These are phyloP conservation scores for Grammomys dolichurus DNA, from an alignment of 2,113 vertebrate species.

Conservation along the genomic window DNA sequence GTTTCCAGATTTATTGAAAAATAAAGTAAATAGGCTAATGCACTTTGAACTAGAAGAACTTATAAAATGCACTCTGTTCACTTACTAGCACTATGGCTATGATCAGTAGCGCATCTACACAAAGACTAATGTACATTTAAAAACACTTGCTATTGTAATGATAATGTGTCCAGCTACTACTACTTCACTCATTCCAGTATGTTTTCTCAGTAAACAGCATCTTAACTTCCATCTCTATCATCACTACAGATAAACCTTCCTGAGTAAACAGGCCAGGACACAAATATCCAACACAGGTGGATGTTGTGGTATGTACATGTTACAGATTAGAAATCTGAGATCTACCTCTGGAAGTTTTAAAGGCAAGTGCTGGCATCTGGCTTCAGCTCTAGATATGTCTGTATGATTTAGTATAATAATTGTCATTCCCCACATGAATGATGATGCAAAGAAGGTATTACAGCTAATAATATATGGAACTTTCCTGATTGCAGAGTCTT, in stretches of 20 bases:
- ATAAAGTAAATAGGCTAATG: not conserved
- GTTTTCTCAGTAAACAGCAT: not conserved
- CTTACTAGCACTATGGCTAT: not conserved
- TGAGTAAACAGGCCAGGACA: not conserved
- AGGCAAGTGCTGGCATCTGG: not conserved
- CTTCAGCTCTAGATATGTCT: not conserved
- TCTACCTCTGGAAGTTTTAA: not conserved
- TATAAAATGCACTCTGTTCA: not conserved
- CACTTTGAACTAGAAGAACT: not conserved
- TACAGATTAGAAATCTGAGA: not conserved
- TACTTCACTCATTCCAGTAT: not conserved
- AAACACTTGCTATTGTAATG: not conserved
- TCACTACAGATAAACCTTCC: not conserved
- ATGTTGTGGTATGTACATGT: not conserved
- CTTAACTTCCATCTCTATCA: not conserved
- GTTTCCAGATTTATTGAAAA: not conserved
- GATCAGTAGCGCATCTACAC: not conserved
- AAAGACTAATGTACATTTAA: not conserved
- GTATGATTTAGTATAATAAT: constrained; percentile 6
- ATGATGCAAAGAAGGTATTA: not conserved
- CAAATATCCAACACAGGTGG: not conserved
- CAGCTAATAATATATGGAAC: not conserved
- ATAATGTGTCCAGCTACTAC: not conserved
- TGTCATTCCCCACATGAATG: not conserved
- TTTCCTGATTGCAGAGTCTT: not conserved